Evolutionary conservation across 1,140 invertebrate species (phyloP), one percentile per base, ranked within the genome.

Genomic region (Sarcophaga peregrina): DNA sequence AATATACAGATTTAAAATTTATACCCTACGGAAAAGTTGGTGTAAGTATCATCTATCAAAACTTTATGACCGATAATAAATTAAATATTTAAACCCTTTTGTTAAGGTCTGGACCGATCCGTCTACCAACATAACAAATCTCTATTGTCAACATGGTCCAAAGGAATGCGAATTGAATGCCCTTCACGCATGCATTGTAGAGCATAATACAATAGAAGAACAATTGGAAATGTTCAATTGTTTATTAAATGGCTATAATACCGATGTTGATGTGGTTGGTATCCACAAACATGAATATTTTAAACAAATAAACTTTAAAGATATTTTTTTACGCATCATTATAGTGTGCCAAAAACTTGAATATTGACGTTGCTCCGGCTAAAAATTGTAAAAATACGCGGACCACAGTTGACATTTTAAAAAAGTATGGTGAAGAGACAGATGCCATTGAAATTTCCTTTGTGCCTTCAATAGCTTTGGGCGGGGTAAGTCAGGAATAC

Each of bases 1-100:
- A 84, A 5, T 78, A 84, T 76, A 87, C 84, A 0, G 86, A 90
- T 15, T 83, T 90, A 2, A 85, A 88, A 81, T 83, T 90, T 6
- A 85, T 89, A 80, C 89, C 89, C n/a, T 90, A 88, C 58, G 89
- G 89, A 45, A 90, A 90, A 82, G 89, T 88, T 1, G 83, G 82
- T 17, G 89, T 90, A 82, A 87, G 88, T 81, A 86, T 45, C 0
- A 84, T 74, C 8, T 48, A 37, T 52, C 80, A 82, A 72, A 8
- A 52, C 10, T 17, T 58, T n/a, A 73, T 74, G 85, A 20, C 13
- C 8, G 72, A 82, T 37, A 54, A 58, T 1, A 9, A 76, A 10
- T 86, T 83, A 37, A 73, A 85, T 20, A 58, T 88, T 37, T 4
- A 37, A 37, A 37, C 17, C 46, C 13, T 78, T 17, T 5, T 72